Percentiles rank a stretch among this genome's conserved stretches.
These are phyloP conservation scores for Philonicus albiceps DNA, from an alignment of 2,888 invertebrate genomes.

Conservation along the genomic window DNA sequence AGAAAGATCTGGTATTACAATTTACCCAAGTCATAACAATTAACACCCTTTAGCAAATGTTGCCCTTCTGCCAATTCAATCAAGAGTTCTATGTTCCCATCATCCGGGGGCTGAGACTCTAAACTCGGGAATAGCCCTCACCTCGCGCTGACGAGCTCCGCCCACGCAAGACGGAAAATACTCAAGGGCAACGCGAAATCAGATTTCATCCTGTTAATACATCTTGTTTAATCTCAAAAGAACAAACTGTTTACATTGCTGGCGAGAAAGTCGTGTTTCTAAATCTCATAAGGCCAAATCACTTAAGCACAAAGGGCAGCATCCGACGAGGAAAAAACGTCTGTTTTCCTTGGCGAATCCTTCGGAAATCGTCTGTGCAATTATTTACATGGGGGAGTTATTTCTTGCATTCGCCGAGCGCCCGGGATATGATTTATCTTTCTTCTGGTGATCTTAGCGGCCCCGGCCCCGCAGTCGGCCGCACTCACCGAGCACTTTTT, in stretches of 20 bases:
- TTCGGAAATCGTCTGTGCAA: constrained; percentile 49
- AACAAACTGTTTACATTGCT: constrained; percentile 31
- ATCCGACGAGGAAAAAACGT: constrained; percentile 30
- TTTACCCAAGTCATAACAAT: neutral
- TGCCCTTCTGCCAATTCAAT: neutral
- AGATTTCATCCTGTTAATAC: constrained; percentile 30
- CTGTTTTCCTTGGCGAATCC: constrained; percentile 44
- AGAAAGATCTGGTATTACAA: neutral
- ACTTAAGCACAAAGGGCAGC: constrained; percentile 29
- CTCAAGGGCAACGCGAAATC: constrained; percentile 14
- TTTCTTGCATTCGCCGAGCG: constrained; percentile 43
- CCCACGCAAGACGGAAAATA: neutral
- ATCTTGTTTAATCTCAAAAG: constrained; percentile 25
- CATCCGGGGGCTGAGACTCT: neutral
- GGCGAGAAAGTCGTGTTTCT: constrained; percentile 40
- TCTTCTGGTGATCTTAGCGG: constrained; percentile 8
- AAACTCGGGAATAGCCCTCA: neutral
- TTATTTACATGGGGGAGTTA: constrained; percentile 54
- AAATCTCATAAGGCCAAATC: constrained; percentile 41
- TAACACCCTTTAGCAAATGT: neutral
- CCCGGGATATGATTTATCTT: constrained; percentile 46
- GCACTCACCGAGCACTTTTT: neutral
- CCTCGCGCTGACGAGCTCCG: neutral
- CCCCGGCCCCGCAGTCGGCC: neutral
- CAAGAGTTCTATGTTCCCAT: neutral